phyloP scores from a whole-genome alignment of 2,113 vertebrate species.

The Columbina picui region DNA sequence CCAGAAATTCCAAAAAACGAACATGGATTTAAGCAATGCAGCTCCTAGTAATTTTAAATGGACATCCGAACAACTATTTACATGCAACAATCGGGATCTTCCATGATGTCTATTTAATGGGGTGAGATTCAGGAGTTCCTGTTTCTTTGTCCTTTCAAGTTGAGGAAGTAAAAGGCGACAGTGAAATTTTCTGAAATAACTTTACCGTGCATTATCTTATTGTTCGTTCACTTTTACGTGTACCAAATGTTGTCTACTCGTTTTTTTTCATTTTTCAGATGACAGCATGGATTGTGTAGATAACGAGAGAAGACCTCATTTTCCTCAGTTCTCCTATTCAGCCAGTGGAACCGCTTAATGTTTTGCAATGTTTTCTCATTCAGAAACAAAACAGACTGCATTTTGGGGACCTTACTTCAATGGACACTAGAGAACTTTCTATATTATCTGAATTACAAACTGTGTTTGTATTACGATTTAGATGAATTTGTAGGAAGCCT shows the following conservation, averaged over 20 bases:
- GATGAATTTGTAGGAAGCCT: slow-evolving; percentile 75
- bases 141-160: background rate
- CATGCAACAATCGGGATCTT: background rate
- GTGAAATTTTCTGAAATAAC: background rate
- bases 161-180: background rate
- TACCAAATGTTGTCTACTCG: background rate
- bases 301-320: slow-evolving; percentile 92
- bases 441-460: slow-evolving; percentile 78
- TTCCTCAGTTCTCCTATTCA: slow-evolving; percentile 97
- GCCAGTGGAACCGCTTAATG: slow-evolving; percentile 90
- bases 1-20: background rate
- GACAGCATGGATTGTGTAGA: slow-evolving; percentile 93
- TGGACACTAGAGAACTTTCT: slow-evolving; percentile 80
- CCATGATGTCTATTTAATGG: background rate
- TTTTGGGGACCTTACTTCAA: slow-evolving; percentile 78
- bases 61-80: background rate
- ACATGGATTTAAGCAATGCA: background rate
- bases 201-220: accelerated
- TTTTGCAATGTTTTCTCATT: slow-evolving; percentile 50
- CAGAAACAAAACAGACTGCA: slow-evolving; percentile 80
- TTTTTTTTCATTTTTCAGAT: slow-evolving; percentile 71
- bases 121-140: background rate
- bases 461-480: slow-evolving; percentile 77
- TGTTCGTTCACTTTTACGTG: background rate
- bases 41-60: background rate